These are phyloP conservation scores for Platysternon megacephalum DNA, from an alignment of 2,113 vertebrate species.

Conservation along the genomic window DNA sequence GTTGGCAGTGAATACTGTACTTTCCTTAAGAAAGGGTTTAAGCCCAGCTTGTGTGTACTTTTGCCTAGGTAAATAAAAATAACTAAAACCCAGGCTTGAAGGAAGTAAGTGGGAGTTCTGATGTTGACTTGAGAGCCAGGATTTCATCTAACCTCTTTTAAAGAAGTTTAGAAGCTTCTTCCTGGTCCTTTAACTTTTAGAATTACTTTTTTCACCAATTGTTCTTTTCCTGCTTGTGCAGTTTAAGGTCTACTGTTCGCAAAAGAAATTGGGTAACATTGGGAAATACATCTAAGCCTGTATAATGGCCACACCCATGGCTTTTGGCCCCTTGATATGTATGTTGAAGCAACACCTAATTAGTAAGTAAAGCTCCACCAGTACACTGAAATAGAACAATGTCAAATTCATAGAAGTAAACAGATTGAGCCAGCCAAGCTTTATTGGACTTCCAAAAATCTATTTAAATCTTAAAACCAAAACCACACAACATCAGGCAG, in stretches of 20 bases:
- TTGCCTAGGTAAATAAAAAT: neutral
- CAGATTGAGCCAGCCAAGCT: neutral
- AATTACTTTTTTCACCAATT: neutral
- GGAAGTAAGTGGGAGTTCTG: neutral
- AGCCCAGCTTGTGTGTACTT: neutral
- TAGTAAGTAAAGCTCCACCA: neutral
- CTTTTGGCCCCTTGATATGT: neutral
- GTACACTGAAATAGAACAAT: neutral
- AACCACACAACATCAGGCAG: neutral
- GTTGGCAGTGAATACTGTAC: neutral
- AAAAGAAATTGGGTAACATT: neutral
- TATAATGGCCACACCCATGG: neutral
- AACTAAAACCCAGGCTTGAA: neutral
- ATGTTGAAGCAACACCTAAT: neutral
- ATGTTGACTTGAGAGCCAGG: neutral
- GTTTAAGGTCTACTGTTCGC: neutral
- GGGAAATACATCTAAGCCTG: neutral
- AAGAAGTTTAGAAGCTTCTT: neutral
- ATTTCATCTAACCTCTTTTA: neutral
- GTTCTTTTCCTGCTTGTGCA: neutral
- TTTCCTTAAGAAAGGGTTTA: neutral
- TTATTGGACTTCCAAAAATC: neutral
- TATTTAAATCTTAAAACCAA: neutral
- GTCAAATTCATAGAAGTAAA: neutral
- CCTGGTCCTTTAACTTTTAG: neutral